Percentiles rank a stretch among this genome's conserved stretches.
phyloP scores from a whole-genome alignment of 2,797 vertebrate species.

The Leptatherina wallacei region DNA sequence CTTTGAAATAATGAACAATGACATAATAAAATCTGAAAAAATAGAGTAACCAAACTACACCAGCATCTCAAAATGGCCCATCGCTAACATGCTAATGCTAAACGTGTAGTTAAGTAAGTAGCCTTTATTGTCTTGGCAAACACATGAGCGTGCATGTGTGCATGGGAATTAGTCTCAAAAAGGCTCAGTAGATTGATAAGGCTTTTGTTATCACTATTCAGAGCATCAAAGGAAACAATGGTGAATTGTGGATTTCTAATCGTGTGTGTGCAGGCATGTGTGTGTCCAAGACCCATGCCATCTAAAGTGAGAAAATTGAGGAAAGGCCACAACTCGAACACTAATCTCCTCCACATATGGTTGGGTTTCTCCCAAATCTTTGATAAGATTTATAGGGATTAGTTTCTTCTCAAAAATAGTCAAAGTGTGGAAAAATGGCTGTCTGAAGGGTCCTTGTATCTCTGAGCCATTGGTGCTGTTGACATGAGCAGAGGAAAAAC shows the following conservation, averaged over 20 bases:
- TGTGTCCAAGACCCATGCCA: constrained; percentile 52
- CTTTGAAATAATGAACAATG: no score
- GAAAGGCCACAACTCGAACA: constrained; percentile 59
- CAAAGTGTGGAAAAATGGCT: constrained; percentile 64
- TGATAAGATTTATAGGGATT: constrained; percentile 80
- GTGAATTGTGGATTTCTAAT: constrained; percentile 51
- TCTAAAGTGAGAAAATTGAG: constrained; percentile 64
- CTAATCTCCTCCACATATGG: constrained; percentile 77
- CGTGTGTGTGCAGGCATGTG: constrained; percentile 25
- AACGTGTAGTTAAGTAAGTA: background rate
- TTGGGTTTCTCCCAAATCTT: constrained; percentile 74
- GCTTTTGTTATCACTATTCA: constrained; percentile 52
- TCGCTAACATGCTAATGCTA: background rate
- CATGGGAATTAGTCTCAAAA: background rate
- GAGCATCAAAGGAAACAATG: constrained; percentile 61
- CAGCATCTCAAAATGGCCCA: no score
- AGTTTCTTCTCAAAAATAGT: constrained; percentile 70
- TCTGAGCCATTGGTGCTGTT: constrained; percentile 61
- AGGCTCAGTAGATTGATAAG: constrained; percentile 43
- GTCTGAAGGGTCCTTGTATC: constrained; percentile 72
- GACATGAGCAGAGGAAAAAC: constrained; percentile 50
- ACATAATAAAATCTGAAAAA: no score
- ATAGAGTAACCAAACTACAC: no score
- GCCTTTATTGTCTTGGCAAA: background rate
- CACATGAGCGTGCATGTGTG: background rate